Evolutionary conservation across 92 coral and sea anemone genomes (phyloP).

Genomic region (Paragorgia papillata): DNA sequence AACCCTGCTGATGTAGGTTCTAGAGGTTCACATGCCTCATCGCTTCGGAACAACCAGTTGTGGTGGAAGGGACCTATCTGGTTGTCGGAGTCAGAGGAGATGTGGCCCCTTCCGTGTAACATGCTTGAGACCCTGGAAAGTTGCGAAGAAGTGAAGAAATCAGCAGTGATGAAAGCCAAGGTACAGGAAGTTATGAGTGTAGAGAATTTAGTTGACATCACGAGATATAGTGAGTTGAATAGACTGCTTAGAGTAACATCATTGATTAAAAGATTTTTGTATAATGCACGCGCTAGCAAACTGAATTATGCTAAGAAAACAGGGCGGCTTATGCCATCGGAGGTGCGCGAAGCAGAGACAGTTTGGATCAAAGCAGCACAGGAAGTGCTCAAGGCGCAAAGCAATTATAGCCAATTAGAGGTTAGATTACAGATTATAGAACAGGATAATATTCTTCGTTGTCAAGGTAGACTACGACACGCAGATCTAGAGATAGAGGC

Average conservation of each 20-base stretch:
- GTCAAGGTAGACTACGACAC: constrained; percentile 39
- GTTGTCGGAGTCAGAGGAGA: too few relatives aligned
- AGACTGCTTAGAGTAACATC: neutral
- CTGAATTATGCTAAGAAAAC: neutral
- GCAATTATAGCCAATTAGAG: neutral
- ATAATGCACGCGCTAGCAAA: neutral
- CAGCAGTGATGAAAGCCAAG: too few relatives aligned
- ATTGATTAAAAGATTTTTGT: neutral
- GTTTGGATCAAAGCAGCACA: too few relatives aligned
- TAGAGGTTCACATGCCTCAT: too few relatives aligned
- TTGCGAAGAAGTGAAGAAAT: too few relatives aligned
- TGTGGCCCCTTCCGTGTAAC: constrained; percentile 17
- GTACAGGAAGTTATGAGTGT: neutral
- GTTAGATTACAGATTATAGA: constrained; percentile 8
- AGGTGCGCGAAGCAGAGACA: neutral
- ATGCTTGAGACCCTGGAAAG: neutral
- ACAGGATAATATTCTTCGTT: constrained; percentile 2
- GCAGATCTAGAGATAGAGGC: constrained; percentile 42
- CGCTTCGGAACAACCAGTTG: too few relatives aligned
- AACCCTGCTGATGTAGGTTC: too few relatives aligned
- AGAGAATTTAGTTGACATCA: constrained; percentile 20
- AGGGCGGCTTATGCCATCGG: neutral
- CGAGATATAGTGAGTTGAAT: constrained; percentile 18
- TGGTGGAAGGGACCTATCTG: too few relatives aligned
- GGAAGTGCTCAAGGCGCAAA: neutral